Evolutionary conservation across 1,140 invertebrate species (phyloP), one percentile per base, ranked within the genome.

Genomic region (Aricia agestis): DNA sequence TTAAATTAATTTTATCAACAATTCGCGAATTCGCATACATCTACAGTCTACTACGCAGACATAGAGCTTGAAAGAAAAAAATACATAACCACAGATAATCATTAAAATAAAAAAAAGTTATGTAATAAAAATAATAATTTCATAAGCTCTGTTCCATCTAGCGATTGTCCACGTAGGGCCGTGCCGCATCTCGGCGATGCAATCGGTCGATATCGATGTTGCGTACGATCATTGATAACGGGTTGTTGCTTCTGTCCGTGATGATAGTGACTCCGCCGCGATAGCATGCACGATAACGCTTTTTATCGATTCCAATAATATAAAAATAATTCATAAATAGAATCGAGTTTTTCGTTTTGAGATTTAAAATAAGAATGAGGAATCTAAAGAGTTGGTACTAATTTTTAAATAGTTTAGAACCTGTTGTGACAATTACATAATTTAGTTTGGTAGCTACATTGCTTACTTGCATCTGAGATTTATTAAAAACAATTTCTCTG

Each of bases 81-180:
- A 7, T 5, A 36, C 9, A 36, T 36, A 36, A 36, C 36, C 36
- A 36, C 9, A 7, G 9, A 6, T 36, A 9, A 9, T 4, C 36
- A 5, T 9, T 36, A 36, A 36, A 36, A 4, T 36, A 36, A 36
- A 36, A 36, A 36, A 52, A 63, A 19, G 18, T 63, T 63, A 63
- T 63, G 59, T 63, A 63, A 63, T 45, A 68, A 31, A 57, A 59
- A 68, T 25, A 25, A 42, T 68, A 74, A 71, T n/a, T 71, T 66
- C 31, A n/a, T 17, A 58, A 71, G 19, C 32, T 36, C 36, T 68
- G 59, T 72, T 41, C 59, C 63, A 68, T 67, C 25, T 72, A 78
- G 73, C 42, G 77, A 78, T 78, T 69, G 69, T 59, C 70, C 77
- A 78, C 77, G 77, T 78, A 78, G 75, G 42, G 72, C 58, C 77